Evolutionary conservation across 2,797 vertebrate genomes (phyloP), one percentile per base, ranked within the genome.

Genomic region (Mallotus villosus): DNA sequence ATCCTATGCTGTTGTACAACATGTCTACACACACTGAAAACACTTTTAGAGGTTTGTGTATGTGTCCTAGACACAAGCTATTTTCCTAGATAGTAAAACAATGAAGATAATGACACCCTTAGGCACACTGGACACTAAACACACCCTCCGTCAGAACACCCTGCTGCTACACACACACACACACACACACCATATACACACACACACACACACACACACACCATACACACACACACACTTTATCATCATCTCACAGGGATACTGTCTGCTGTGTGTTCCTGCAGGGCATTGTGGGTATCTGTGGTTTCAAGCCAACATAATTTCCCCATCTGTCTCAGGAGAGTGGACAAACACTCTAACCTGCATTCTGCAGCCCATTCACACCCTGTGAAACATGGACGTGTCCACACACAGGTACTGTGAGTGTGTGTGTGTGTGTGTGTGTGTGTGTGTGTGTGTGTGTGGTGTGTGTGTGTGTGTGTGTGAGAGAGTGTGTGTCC

Each of bases 61-160:
- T 79, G 87, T 81, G 72, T 84, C 14, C n/a, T 78, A 67, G 74
- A 86, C 81, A 82, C 63, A 87, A 60, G 74, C 68, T 79, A 84
- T 86, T 88, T 88, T 82, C 76, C 74, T 87, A 84, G 90, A 88
- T 82, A 84, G 79, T 83, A 82, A 80, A 81, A 77, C 82, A 84
- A 67, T 79, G 83, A 70, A 89, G 79, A 79, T 83, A 87, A 91
- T 84, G 81, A 66, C 53, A 68, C 63, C 53, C 62, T 51, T 55
- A 71, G 53, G 37, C 53, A 61, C 49, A 59, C 32, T 32, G 32
- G 32, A 32, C 60, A 70, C 53, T 11, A 9, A 17, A 24, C 11
- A 22, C 14, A 27, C 4, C 9, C 49, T 53, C 65, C 71, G 75
- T 86, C 81, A 41, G 37, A 41, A 11, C 32, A 34, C 7, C 37